Evolutionary conservation across 1,140 invertebrate species (phyloP), one percentile per base, ranked within the genome.

Genomic region (Littorina saxatilis): DNA sequence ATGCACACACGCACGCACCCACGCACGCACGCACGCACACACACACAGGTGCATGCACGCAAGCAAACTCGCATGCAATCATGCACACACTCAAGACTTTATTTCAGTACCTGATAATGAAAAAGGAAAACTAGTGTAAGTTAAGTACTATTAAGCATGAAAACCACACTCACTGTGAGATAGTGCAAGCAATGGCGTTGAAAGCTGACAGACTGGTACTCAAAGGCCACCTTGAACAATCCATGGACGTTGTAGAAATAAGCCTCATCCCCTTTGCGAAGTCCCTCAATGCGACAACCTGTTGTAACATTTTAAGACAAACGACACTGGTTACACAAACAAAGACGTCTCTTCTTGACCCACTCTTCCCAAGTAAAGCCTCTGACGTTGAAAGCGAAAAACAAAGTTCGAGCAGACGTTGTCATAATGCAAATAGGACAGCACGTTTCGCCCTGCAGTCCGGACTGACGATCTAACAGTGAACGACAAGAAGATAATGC

Each of bases 181-280:
- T 81, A 58, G 27, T 77, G 58, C 17, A 88, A 27, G 61, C 86
- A 86, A 5, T 84, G 81, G 61, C 79, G 82, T 81, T 89, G 88
- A 29, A 87, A 50, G 4, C 55, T 23, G 37, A 52, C 61, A n/a
- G 79, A 52, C 11, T 87, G 86, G 52, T 87, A 86, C 61, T 88
- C 85, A 84, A 90, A 90, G 1, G 84, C 78, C 3, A 83, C 84
- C 78, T 87, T 39, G 40, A 90, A 89, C 52, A 90, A 35, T n/a
- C 89, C 89, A 20, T 87, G 86, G 13, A 89, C 82, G 29, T 37
- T 86, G 83, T 89, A 89, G 74, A 89, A 90, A 86, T 88, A 90
- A 0, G 87, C 81, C 23, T 39, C 77, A 17, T 74, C 68, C 20
- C 79, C 81, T n/a, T 89, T 87, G n/a, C 52, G 73, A 2, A 86